phyloP scores from a whole-genome alignment of 37 sponge, comb jelly and placozoan species.

The Chondrilla cf. caribensis region DNA sequence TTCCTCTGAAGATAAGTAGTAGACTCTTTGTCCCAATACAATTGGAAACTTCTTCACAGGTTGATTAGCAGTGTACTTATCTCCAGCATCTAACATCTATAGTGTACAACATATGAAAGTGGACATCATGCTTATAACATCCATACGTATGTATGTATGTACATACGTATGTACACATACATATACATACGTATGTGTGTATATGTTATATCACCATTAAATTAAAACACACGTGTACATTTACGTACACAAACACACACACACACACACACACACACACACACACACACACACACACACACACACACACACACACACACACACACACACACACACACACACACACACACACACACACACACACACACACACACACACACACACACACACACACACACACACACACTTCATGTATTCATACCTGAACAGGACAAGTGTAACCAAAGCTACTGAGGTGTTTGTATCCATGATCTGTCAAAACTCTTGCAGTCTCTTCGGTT shows the following conservation, averaged over 20 bases:
- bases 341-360: too few relatives aligned
- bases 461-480: slow-evolving; percentile 73
- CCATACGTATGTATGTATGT: neutral
- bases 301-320: neutral
- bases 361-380: neutral
- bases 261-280: neutral
- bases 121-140: neutral
- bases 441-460: slow-evolving; percentile 83
- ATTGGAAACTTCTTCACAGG: slow-evolving; percentile 53
- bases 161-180: neutral
- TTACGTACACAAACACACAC: too few relatives aligned
- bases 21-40: slow-evolving; percentile 61
- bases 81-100: slow-evolving; percentile 1
- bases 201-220: neutral
- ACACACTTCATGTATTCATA: slow-evolving; percentile 15
- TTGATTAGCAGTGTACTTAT: neutral
- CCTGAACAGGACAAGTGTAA: slow-evolving; percentile 89
- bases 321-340: neutral
- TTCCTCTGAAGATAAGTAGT: slow-evolving; percentile 57
- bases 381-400: neutral
- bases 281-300: too few relatives aligned
- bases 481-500: slow-evolving; percentile 51
- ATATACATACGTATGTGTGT: neutral
- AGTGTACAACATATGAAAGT: neutral
- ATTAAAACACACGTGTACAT: neutral